Evolutionary conservation across 2,797 vertebrate species (phyloP), one percentile per base, ranked within the genome.

Genomic region (Amniataba percoides): DNA sequence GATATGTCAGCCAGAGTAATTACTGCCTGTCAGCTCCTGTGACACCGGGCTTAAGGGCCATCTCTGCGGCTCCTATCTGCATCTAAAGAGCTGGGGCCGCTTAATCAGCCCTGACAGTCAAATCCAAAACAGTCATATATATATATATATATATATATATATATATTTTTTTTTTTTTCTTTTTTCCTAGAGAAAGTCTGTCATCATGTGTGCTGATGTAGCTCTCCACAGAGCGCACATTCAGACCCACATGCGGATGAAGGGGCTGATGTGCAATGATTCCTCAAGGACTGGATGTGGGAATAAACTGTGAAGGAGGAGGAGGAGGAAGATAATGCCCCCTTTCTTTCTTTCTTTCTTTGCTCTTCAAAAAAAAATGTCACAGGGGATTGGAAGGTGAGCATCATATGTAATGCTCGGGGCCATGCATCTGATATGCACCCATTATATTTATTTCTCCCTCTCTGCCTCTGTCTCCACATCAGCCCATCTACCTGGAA

Each of bases 401-500:
- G 90, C 88, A 89, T 92, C 88, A 92, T 91, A 84, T 93, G 89
- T 87, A 86, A 74, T 84, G 88, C 90, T 92, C 14, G 72, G 82
- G 88, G 94, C 88, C 51, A 74, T 52, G 68, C 82, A 74, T 88
- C 68, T 89, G 78, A 89, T 89, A 81, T 85, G 68, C 83, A 67
- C 60, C 66, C 74, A 91, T 92, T 88, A 78, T 82, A 85, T 91
- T 93, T 86, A 88, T 88, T 91, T 90, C 78, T 88, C 59, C 63
- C 31, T 62, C 46, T 63, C 56, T 71, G 64, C 77, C 18, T 81
- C 63, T 66, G 60, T 87, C 63, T 81, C 74, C 70, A 77, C 61
- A 92, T 90, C 71, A 89, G 80, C 36, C 52, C 88, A 92, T 83
- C 89, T 88, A 94, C 93, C 88, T 95, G 93, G 90, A 94, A 93